Evolutionary conservation across 92 coral and sea anemone species (phyloP).

Genomic region (Zoanthus sansibaricus): DNA sequence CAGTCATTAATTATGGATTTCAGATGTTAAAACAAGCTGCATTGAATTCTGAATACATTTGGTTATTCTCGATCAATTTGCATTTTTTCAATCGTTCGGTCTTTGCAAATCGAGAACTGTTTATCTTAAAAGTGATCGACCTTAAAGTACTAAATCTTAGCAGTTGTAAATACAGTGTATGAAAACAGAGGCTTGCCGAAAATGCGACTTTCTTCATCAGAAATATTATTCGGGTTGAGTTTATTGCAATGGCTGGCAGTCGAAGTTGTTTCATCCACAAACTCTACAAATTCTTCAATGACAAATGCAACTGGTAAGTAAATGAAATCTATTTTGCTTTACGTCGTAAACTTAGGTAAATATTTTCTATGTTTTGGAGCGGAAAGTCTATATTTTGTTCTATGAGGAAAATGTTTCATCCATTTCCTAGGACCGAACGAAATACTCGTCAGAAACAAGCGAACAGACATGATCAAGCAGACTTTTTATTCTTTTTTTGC

Average conservation of each 20-base stretch:
- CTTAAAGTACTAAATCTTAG: neutral
- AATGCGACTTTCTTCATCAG: neutral
- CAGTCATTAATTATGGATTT: constrained; percentile 32
- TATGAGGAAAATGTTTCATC: neutral
- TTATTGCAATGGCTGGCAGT: neutral
- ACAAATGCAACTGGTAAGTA: constrained; percentile 21
- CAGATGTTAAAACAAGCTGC: constrained; percentile 35
- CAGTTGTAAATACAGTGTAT: neutral
- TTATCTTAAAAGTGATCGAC: neutral
- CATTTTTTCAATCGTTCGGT: constrained; percentile 45
- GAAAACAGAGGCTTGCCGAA: neutral
- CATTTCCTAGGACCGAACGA: too few relatives aligned
- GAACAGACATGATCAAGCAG: too few relatives aligned
- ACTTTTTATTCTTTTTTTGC: too few relatives aligned
- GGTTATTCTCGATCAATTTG: constrained; percentile 36
- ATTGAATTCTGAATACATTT: constrained; percentile 28
- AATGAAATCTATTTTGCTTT: neutral
- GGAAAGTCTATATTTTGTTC: neutral
- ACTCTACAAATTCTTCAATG: neutral
- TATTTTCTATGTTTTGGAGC: too few relatives aligned
- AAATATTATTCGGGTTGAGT: neutral
- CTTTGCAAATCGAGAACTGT: constrained; percentile 10
- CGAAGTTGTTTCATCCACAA: neutral
- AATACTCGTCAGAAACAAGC: too few relatives aligned
- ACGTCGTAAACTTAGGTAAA: too few relatives aligned